phyloP scores from a whole-genome alignment of 2,797 vertebrate species.

The Pantherophis alleghaniensis region DNA sequence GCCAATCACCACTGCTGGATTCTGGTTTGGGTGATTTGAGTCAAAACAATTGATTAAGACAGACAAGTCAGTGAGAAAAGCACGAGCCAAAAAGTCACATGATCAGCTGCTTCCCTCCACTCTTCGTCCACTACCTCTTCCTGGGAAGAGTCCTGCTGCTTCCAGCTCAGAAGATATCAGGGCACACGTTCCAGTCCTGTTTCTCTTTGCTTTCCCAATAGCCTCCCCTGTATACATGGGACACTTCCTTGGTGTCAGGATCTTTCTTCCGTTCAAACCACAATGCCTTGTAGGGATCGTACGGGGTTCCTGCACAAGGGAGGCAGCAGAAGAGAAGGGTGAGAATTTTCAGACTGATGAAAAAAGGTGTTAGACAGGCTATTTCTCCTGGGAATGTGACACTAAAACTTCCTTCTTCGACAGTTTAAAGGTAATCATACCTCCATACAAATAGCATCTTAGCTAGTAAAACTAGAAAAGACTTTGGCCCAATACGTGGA shows the following conservation, averaged over 20 bases:
- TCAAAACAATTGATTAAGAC: conserved; percentile 66
- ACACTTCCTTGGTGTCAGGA: conserved; percentile 80
- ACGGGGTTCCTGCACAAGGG: conserved; percentile 73
- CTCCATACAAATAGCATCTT: not conserved
- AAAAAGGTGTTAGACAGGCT: not conserved
- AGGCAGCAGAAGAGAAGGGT: conserved; percentile 8
- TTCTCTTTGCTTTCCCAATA: conserved; percentile 95
- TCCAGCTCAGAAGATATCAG: conserved; percentile 85
- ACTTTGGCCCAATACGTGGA: not conserved
- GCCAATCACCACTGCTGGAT: conserved; percentile 64
- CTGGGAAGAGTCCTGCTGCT: conserved; percentile 14
- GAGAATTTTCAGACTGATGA: not conserved
- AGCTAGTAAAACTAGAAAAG: not conserved
- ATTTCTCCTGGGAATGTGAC: not conserved
- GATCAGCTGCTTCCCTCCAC: conserved; percentile 43
- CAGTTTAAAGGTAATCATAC: not conserved
- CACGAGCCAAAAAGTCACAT: conserved; percentile 50
- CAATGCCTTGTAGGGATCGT: conserved; percentile 85
- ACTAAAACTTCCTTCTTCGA: not conserved
- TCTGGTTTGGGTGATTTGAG: conserved; percentile 67
- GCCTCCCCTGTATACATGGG: conserved; percentile 88
- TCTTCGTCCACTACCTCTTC: conserved; percentile 44
- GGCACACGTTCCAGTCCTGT: conserved; percentile 84
- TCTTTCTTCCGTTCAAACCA: conserved; percentile 91
- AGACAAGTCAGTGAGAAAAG: conserved; percentile 62